Base-by-base conservation (phyloP, 1,140 invertebrate genomes). In the Chelonus insularis region DNA sequence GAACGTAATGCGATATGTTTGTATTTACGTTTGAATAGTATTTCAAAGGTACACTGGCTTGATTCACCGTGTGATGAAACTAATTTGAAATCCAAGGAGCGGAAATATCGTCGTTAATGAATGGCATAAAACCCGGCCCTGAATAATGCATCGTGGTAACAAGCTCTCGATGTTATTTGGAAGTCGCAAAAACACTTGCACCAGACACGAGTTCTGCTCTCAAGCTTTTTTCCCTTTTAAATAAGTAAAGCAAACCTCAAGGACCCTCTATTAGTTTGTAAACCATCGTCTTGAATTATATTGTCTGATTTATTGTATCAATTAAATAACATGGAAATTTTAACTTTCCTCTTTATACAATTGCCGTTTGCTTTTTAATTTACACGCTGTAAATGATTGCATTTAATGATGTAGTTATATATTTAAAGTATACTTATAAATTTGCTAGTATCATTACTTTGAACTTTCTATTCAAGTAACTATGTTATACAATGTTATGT, bases 111-210 rank as follows among this genome's bases (percentile, higher is more conserved):
- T 12, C 37, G 14, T 29, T 60, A 60, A 60, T 60, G 58, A 60
- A 60, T 60, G 16, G 58, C 36, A 60, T 54, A 60, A 60, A 45
- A 32, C 58, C 12, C 21, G 32, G 58, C 25, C 14, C 50, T 60
- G 58, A 60, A 60, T 60, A 60, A 60, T 60, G 48, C 58, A 60
- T 54, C 23, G 36, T 25, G 9, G 32, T 60, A 54, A 60, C 58
- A 60, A 54, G 50, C 48, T 55, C 34, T 55, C 18, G 23, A 50
- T 41, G 36, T 41, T 59, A 37, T 32, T 50, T 36, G 36, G 29
- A 29, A 58, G 57, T 51, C 2, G 37, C 21, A 54, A 60, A 51
- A 60, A 60, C 57, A 60, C 45, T 60, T 60, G 29, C 47, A 43
- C 8, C 14, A 12, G 50, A 34, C 39, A 45, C 39, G 16, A 50